Evolutionary conservation across 2,797 vertebrate species (phyloP).

Genomic region (Helarctos malayanus): DNA sequence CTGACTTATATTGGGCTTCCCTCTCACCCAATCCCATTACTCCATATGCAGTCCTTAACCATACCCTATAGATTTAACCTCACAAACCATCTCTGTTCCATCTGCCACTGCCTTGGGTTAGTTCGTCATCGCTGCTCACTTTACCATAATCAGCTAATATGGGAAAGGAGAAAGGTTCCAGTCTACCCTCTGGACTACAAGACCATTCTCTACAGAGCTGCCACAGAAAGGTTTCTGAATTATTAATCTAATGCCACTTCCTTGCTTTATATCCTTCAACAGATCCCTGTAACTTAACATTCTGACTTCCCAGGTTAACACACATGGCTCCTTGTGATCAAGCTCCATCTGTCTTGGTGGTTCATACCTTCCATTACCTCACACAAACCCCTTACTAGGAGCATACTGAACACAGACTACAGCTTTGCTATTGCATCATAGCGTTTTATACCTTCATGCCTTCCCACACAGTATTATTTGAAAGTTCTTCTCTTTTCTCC

Average conservation of each 20-base stretch:
- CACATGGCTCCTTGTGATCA: not conserved
- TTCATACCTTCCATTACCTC: slow-evolving; percentile 65
- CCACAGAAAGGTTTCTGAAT: slow-evolving; percentile 40
- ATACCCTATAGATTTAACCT: not conserved
- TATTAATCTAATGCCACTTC: slow-evolving; percentile 47
- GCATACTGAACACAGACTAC: not conserved
- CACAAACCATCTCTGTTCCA: not conserved
- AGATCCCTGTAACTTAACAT: slow-evolving; percentile 4
- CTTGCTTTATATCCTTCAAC: slow-evolving; percentile 29
- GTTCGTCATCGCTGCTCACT: not conserved
- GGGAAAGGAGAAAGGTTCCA: not conserved
- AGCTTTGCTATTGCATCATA: not conserved
- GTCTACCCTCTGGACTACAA: not conserved
- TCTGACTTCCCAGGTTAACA: not conserved
- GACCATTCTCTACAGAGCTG: not conserved
- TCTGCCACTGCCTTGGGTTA: not conserved
- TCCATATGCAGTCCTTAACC: not conserved
- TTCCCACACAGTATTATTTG: not conserved
- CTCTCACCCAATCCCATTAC: not conserved
- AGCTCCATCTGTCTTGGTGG: not conserved
- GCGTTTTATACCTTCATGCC: not conserved
- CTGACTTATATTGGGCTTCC: not conserved
- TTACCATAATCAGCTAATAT: not conserved
- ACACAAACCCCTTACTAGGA: not conserved
- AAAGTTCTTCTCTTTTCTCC: not conserved